Evolutionary conservation across 2,797 vertebrate genomes (phyloP).

Genomic region (Spinus pinus): DNA sequence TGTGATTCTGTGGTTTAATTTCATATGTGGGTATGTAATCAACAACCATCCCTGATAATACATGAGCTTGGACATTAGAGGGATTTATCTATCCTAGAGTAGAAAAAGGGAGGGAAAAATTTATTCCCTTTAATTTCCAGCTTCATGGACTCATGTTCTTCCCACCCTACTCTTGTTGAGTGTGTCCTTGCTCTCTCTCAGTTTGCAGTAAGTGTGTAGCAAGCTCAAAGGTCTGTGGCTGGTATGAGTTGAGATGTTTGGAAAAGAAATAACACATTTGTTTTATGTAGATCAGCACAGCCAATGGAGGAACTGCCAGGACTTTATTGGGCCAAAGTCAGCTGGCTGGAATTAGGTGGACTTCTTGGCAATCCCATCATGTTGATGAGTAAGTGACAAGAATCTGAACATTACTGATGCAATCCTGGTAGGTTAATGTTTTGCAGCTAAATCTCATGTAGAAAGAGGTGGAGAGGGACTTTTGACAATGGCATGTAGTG

Average conservation of each 20-base stretch:
- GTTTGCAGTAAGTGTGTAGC: not conserved
- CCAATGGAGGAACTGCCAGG: not conserved
- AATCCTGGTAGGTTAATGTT: not conserved
- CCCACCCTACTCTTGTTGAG: not conserved
- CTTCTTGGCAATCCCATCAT: not conserved
- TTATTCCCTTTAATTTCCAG: not conserved
- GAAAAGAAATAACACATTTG: not conserved
- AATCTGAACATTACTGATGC: not conserved
- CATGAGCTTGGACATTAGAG: not conserved
- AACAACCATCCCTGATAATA: not conserved
- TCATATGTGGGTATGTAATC: not conserved
- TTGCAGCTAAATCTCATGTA: not conserved
- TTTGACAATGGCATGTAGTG: not conserved
- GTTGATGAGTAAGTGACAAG: not conserved
- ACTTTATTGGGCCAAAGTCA: not conserved
- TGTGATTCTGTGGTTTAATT: not conserved
- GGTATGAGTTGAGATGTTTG: not conserved
- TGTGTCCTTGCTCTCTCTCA: not conserved
- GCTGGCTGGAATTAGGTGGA: not conserved
- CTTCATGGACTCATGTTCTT: not conserved
- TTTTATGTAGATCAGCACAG: not conserved
- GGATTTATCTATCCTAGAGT: not conserved
- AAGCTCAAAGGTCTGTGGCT: not conserved
- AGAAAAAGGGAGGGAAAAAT: not conserved
- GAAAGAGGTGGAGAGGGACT: not conserved